These are phyloP conservation scores for Falco biarmicus DNA, from an alignment of 2,797 vertebrate species.

Conservation along the genomic window DNA sequence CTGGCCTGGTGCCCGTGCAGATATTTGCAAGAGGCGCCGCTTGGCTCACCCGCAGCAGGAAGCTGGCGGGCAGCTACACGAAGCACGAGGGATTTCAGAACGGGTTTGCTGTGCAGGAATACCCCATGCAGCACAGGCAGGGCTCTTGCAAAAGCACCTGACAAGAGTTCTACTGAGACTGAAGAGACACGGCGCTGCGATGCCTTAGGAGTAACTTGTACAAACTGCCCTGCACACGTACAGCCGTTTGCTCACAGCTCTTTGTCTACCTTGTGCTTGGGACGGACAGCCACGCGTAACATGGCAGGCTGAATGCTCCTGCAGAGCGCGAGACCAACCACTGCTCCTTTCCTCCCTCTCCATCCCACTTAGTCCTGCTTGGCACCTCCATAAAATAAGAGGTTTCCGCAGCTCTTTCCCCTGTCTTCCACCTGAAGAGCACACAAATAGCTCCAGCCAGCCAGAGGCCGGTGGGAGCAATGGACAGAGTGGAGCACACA, in stretches of 20 bases:
- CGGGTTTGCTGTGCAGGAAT: neutral
- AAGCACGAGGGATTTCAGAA: neutral
- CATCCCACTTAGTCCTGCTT: neutral
- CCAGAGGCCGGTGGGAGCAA: neutral
- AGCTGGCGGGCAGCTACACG: neutral
- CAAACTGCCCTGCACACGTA: neutral
- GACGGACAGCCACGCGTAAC: accelerated
- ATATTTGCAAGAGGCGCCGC: neutral
- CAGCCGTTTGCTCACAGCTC: too few relatives aligned
- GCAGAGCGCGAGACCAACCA: neutral
- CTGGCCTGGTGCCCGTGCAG: neutral
- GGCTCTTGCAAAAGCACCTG: neutral
- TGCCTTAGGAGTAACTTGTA: neutral
- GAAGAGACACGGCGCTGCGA: too few relatives aligned
- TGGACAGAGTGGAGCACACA: accelerated
- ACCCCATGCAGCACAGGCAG: accelerated
- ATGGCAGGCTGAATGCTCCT: neutral
- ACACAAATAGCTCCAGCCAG: too few relatives aligned
- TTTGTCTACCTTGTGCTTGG: neutral
- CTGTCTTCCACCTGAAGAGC: neutral
- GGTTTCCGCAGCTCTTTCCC: neutral
- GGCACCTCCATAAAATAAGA: neutral
- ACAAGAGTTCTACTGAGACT: too few relatives aligned
- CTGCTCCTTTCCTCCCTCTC: neutral
- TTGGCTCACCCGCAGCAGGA: neutral